phyloP scores from a whole-genome alignment of 2,113 vertebrate species.

The Pionites leucogaster region DNA sequence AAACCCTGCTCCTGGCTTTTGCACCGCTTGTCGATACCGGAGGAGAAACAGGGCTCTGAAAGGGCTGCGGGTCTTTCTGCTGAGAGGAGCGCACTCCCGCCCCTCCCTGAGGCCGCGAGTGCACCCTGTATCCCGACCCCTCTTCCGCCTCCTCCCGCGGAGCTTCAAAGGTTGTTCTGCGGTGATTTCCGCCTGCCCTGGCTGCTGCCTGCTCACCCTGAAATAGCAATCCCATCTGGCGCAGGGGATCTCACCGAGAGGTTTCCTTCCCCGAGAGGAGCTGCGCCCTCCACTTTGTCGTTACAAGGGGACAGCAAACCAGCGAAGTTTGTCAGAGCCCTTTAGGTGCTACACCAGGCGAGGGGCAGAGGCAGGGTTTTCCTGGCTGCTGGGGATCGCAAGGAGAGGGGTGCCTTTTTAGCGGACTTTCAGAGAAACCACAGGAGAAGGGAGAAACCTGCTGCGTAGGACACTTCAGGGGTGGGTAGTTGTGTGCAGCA shows the following conservation, averaged over 20 bases:
- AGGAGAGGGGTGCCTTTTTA: neutral
- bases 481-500: neutral
- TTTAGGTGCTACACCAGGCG: too few species aligned
- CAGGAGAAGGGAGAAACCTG: neutral
- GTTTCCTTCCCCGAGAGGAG: neutral
- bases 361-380: neutral
- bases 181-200: neutral
- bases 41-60: neutral
- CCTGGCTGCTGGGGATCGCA: neutral
- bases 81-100: neutral
- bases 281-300: neutral
- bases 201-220: neutral
- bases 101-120: neutral
- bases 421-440: neutral
- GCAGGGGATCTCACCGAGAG: neutral
- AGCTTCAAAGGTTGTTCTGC: neutral
- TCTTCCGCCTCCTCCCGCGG: neutral
- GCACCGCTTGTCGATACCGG: neutral
- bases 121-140: neutral
- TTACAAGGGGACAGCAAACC: too few species aligned
- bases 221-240: neutral
- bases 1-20: neutral
- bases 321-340: neutral
- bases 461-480: neutral
- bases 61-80: neutral